Conservation (phyloP, 2,797 vertebrate species). For the Acrossocheilus wenchowensis region DNA sequence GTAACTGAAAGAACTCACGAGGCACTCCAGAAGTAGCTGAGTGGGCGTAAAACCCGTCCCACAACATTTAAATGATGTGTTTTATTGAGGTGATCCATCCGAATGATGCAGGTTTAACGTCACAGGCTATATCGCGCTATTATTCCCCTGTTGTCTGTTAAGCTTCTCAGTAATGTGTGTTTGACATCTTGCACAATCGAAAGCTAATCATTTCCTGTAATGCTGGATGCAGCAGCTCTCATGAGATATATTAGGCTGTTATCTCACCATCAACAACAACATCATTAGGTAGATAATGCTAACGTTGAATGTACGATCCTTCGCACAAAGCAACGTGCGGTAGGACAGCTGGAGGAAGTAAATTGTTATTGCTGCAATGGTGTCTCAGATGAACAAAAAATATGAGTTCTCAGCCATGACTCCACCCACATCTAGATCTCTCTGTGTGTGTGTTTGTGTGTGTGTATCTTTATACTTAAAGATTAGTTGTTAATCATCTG, state of each 20-base stretch:
- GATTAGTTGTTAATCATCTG: conserved; percentile 10
- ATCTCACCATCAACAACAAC: conserved; percentile 52
- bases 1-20: neutral
- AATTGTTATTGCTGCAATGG: conserved; percentile 33
- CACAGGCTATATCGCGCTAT: conserved; percentile 36
- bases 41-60: neutral
- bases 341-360: conserved; percentile 23
- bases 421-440: neutral
- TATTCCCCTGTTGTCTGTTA: conserved; percentile 43
- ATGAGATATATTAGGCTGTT: conserved; percentile 52
- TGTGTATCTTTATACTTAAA: neutral
- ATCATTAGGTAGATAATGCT: conserved; percentile 55
- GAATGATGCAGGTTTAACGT: conserved; percentile 38
- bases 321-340: conserved; percentile 20
- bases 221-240: conserved; percentile 30
- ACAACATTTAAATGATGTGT: conserved; percentile 12
- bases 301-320: conserved; percentile 42
- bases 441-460: neutral
- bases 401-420: neutral
- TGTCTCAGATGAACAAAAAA: conserved; percentile 14
- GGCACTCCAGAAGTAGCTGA: conserved; percentile 12
- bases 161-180: conserved; percentile 52
- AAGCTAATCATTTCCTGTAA: conserved; percentile 56
- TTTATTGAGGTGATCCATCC: conserved; percentile 23
- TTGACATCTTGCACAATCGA: conserved; percentile 47